Evolutionary conservation across 1,140 invertebrate genomes (phyloP), one percentile per base, ranked within the genome.

Genomic region (Drosophila malerkotliana): DNA sequence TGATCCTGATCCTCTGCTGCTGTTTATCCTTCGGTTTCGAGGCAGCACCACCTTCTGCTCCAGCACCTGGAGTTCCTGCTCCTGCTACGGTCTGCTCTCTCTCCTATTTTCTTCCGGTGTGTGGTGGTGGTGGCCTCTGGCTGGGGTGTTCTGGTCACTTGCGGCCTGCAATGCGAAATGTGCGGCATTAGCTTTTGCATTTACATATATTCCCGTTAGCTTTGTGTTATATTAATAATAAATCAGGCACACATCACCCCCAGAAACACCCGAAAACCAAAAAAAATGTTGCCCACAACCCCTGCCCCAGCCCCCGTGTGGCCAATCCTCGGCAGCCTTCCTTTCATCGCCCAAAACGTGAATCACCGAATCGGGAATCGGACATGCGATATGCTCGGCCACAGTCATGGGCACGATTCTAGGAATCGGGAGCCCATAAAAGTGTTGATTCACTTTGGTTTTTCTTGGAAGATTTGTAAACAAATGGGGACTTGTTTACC

Each of bases 111-210:
- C 39, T 9, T 41, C n/a, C n/a, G 21, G 21, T 21, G 21, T 21
- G 21, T 21, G 2, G 3, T 21, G 21, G 21, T 21, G 21, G 21
- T 21, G 21, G 21, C 21, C 21, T 21, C 21, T 21, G 21, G 32
- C 9, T 18, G 32, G 32, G 39, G 2, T 15, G 4, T 32, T 44
- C 41, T 34, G 28, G 14, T 37, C 7, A 34, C 51, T 37, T 28
- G 24, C 12, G 26, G 48, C 66, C 64, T 68, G 67, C 63, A 69
- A 69, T 8, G 44, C 3, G 51, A 18, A 53, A 47, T 39, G 54
- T 69, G 45, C 7, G 32, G 32, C 28, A n/a, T 71, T 71, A 71
- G 63, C 51, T 48, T 69, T 69, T 26, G 18, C 30, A 49, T 71
- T 71, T 71, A 44, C 14, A 15, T 44, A 71, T 71, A 69, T 67